Percentiles rank a stretch among this genome's conserved stretches.
These are phyloP conservation scores for Drosophila micromelanica DNA, from an alignment of 1,140 invertebrate species.

Conservation along the genomic window DNA sequence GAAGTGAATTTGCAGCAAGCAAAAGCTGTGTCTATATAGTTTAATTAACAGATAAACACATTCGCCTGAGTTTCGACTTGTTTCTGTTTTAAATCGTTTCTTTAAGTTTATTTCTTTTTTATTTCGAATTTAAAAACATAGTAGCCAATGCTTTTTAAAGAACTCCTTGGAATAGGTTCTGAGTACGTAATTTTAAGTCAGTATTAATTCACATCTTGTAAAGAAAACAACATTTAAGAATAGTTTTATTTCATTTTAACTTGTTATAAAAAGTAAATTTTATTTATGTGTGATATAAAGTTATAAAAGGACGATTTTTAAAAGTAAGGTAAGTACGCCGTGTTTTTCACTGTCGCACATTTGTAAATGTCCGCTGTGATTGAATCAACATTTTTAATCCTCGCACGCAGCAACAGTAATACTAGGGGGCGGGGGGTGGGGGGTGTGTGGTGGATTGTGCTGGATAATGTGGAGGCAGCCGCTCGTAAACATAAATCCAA, in stretches of 20 bases:
- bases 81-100: no score
- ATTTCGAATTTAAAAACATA: no score
- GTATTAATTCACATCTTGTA: neutral
- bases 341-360: constrained; percentile 14
- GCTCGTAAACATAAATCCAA: constrained; percentile 79
- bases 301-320: neutral
- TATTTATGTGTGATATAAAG: neutral
- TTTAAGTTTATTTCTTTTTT: no score
- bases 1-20: no score
- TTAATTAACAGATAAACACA: no score
- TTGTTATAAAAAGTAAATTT: neutral
- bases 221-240: neutral
- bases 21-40: no score
- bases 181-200: neutral
- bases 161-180: no score
- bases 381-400: constrained; percentile 43
- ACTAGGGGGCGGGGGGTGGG: neutral
- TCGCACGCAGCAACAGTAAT: constrained; percentile 29
- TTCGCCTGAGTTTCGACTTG: no score
- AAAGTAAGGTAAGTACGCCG: neutral
- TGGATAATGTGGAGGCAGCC: constrained; percentile 59
- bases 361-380: constrained; percentile 45
- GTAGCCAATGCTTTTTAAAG: no score
- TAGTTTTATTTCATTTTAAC: neutral
- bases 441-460: neutral